Evolutionary conservation across 2,888 invertebrate species (phyloP).

Genomic region (Hypercompe scribonia): DNA sequence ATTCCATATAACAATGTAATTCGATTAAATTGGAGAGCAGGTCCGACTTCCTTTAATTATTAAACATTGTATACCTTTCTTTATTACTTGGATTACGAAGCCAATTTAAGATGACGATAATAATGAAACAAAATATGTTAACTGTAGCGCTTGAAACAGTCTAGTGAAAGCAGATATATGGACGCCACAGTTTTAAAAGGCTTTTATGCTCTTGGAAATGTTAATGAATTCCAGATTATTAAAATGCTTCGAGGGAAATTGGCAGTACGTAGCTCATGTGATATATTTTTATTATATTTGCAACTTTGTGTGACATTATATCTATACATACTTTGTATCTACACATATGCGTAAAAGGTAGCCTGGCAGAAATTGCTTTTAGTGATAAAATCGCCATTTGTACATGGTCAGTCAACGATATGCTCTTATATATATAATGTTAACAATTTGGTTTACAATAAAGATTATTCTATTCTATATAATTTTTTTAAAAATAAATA

Average conservation of each 20-base stretch:
- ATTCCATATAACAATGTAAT: slow-evolving; percentile 15
- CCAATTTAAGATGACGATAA: slow-evolving; percentile 11
- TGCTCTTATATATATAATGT: no score
- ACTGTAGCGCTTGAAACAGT: neutral
- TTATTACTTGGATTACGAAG: slow-evolving; percentile 10
- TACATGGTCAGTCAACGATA: no score
- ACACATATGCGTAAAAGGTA: no score
- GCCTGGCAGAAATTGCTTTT: no score
- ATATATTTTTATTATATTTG: no score
- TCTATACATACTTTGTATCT: no score
- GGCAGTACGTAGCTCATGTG: neutral
- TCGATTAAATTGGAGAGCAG: slow-evolving; percentile 11
- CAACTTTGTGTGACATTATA: neutral
- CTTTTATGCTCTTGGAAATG: slow-evolving; percentile 1
- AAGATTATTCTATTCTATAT: no score
- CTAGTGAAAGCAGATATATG: neutral
- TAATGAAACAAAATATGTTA: slow-evolving; percentile 5
- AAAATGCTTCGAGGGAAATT: neutral
- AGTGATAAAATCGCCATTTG: no score
- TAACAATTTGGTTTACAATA: no score
- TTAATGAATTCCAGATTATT: neutral
- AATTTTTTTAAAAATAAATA: no score
- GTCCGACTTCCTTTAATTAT: slow-evolving; percentile 15
- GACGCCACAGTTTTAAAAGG: neutral
- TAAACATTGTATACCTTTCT: slow-evolving; percentile 7